Percentiles rank a stretch among this genome's conserved stretches.
Conservation (phyloP, 2,888 invertebrate species). For the Apoda limacodes region DNA sequence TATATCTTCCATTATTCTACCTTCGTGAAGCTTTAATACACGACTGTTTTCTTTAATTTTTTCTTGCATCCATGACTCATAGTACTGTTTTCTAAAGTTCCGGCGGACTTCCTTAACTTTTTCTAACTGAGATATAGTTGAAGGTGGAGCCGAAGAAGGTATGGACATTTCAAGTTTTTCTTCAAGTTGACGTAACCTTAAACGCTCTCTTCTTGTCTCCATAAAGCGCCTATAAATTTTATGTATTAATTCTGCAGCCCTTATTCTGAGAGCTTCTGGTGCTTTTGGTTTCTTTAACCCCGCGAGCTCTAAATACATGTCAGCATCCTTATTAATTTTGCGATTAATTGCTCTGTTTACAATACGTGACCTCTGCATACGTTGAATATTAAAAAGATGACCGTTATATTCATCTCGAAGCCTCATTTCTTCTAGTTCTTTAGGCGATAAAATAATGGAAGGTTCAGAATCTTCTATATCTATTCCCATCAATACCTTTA, state of each 20-base stretch:
- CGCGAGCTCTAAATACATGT: constrained; percentile 46
- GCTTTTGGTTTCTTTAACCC: constrained; percentile 44
- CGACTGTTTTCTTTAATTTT: constrained; percentile 60
- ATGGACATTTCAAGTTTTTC: constrained; percentile 69
- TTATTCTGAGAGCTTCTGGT: constrained; percentile 27
- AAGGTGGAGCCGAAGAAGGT: constrained; percentile 52
- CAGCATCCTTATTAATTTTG: constrained; percentile 38
- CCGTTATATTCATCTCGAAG: constrained; percentile 34
- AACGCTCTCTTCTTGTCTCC: constrained; percentile 42
- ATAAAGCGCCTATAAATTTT: constrained; percentile 49
- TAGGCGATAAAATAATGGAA: constrained; percentile 30
- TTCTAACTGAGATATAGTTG: constrained; percentile 54
- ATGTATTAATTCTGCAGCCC: constrained; percentile 40
- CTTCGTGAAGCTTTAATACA: constrained; percentile 59
- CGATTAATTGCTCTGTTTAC: constrained; percentile 26
- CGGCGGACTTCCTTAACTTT: constrained; percentile 55
- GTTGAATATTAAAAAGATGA: constrained; percentile 42
- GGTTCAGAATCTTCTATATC: constrained; percentile 30
- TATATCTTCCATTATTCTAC: constrained; percentile 78
- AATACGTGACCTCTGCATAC: constrained; percentile 49
- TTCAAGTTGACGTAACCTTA: constrained; percentile 48
- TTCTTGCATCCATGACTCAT: constrained; percentile 51
- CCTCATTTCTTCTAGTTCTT: constrained; percentile 33
- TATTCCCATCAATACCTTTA: constrained; percentile 36
- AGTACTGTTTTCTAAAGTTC: constrained; percentile 47